phyloP scores from a whole-genome alignment of 1,140 invertebrate genomes.

The Artemia franciscana region DNA sequence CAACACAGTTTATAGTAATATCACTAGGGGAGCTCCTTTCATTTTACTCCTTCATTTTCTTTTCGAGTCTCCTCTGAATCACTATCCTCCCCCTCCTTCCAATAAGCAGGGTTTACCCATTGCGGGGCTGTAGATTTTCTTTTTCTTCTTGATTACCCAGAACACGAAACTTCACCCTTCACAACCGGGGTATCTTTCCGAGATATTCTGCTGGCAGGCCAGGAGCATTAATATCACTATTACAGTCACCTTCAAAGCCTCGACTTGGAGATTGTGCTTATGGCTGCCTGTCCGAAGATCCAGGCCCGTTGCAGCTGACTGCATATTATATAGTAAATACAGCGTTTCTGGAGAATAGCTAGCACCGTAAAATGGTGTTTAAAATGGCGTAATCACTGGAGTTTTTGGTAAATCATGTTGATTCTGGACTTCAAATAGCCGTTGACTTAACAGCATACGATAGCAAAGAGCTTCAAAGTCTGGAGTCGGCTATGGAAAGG shows the following conservation, averaged over 20 bases:
- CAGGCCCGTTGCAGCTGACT: slow-evolving; percentile 12
- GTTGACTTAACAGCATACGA: slow-evolving; percentile 57
- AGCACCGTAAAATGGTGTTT: slow-evolving; percentile 44
- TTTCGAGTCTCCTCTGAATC: background rate
- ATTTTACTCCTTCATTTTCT: slow-evolving; percentile 1
- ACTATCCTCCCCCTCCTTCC: slow-evolving; percentile 26
- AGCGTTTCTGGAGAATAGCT: slow-evolving; percentile 43
- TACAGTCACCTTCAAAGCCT: slow-evolving; percentile 23
- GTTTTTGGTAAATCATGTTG: slow-evolving; percentile 31
- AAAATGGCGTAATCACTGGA: slow-evolving; percentile 26
- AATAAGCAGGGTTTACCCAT: slow-evolving; percentile 85
- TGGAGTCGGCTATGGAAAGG: slow-evolving; percentile 4
- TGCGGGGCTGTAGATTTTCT: slow-evolving; percentile 84
- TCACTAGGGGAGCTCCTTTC: background rate
- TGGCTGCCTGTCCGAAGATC: slow-evolving; percentile 3
- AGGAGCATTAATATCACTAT: slow-evolving; percentile 22
- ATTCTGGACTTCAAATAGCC: slow-evolving; percentile 58
- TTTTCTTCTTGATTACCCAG: slow-evolving; percentile 26
- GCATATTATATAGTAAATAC: slow-evolving; percentile 17
- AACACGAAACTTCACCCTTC: slow-evolving; percentile 17
- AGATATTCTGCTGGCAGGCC: slow-evolving; percentile 9
- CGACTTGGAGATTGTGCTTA: background rate
- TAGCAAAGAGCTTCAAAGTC: slow-evolving; percentile 58
- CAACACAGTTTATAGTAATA: background rate
- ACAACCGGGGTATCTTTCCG: slow-evolving; percentile 8